Evolutionary conservation across 2,888 invertebrate species (phyloP), one percentile per base, ranked within the genome.

Genomic region (Copidosoma aretas): DNA sequence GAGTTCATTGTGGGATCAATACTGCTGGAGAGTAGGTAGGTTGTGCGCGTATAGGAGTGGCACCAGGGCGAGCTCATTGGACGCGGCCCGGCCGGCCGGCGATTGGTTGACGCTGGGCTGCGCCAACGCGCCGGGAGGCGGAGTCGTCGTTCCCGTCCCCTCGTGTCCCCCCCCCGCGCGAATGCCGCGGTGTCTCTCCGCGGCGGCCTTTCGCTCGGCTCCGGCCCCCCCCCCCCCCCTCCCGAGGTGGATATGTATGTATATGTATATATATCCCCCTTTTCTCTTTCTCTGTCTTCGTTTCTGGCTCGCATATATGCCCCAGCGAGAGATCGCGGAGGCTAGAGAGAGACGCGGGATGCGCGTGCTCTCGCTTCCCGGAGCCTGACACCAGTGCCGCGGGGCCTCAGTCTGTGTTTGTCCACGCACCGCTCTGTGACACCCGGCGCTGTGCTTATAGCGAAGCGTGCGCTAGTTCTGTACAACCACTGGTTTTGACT

Each of bases 1-100:
- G 56, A 81, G 82, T 82, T 83, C 82, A 83, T 83, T 82, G 82
- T 81, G 82, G 81, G 83, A 83, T 83, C 83, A 83, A 83, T 83
- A 83, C 80, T 68, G 74, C 68, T 63, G 54, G 43, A 3, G 43
- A 70, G 74, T 64, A 60, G 52, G 32, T 32, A 32, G n/a, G n/a
- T n/a, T n/a, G n/a, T n/a, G 41, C 54, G 75, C 62, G 78, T 79
- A 81, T 82, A 82, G 84, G 83, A 82, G 82, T 80, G 82, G 81
- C 81, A 76, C 67, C 77, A 79, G 43, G 74, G 77, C 71, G n/a
- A n/a, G n/a, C 78, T 79, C 78, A 82, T 84, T 84, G 83, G 83
- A 78, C 74, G 78, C 64, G 41, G 72, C 70, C 56, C 68, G 69
- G 64, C 73, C 67, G 72, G 41, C 17, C 24, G 70, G 61, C 74